Base-by-base conservation (phyloP, 2,888 invertebrate genomes). In the Oxytorus armatus region DNA sequence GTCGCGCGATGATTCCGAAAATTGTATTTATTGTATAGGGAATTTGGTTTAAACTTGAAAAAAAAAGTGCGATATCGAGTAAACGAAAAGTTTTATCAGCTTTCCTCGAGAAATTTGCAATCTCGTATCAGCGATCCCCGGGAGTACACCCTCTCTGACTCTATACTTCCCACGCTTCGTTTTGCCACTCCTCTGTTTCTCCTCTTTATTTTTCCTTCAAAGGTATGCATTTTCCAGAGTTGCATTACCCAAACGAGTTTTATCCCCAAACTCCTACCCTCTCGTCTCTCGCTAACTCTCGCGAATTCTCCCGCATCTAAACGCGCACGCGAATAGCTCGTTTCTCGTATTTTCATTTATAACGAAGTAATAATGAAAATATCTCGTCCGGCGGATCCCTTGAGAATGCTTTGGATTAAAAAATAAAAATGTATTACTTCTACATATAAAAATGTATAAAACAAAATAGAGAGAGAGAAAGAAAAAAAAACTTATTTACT, bases 161-260 rank as follows among this genome's bases (percentile, higher is more conserved):
- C 29, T 33, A 10, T 21, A 21, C 29, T 8, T n/a, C 29, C 29
- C 18, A 10, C 2, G 0, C 16, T 59, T 18, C 36, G 21, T 14
- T 55, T 25, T 18, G 8, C 42, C 33, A 14, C 10, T 55, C 33
- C 29, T 18, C 7, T 18, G 8, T 16, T 11, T 47, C 18, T 23
- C 1, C 25, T 8, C 44, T n/a, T 49, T 8, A 10, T 29, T 16
- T 61, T n/a, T 61, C 29, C 10, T 42, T 8, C 33, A 39, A 63
- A 42, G 63, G n/a, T 66, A 23, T 39, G 21, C 44, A 23, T 63
- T 55, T 69, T 47, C 23, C 44, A 7, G 47, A 70, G 39, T 59
- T 65, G 36, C 65, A 72, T 72, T 70, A 72, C 23, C 47, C 14
- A 42, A 77, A 77, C 29, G 29, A 72, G 49, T 47, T 39, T 77